Evolutionary conservation across 2,888 invertebrate species (phyloP).

Genomic region (Ormia ochracea): DNA sequence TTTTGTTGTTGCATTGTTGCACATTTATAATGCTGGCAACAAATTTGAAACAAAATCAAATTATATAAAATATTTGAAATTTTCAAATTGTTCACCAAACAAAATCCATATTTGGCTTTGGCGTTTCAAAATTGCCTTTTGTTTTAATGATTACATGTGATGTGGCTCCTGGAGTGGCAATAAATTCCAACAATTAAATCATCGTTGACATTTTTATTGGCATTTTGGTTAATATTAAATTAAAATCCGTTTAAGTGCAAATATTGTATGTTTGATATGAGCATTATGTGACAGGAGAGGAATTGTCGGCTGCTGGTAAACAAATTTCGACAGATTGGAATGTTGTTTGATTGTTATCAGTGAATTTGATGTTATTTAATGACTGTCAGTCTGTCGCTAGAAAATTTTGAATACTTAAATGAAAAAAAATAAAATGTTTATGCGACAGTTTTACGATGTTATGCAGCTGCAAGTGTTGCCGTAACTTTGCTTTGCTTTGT

Average conservation of each 20-base stretch:
- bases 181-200: slow-evolving; percentile 45
- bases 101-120: not conserved
- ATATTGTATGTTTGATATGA: not conserved
- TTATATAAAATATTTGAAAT: slow-evolving; percentile 1
- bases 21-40: slow-evolving; percentile 23
- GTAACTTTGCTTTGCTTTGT: too few relatives aligned
- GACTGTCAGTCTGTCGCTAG: too few relatives aligned
- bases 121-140: not conserved
- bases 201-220: slow-evolving; percentile 37
- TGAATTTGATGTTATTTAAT: too few relatives aligned
- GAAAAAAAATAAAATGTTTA: too few relatives aligned
- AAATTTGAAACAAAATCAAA: slow-evolving; percentile 11
- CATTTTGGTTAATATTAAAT: slow-evolving; percentile 12
- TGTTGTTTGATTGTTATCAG: too few relatives aligned
- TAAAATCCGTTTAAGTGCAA: slow-evolving; percentile 3
- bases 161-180: slow-evolving; percentile 1
- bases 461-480: too few relatives aligned
- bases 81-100: slow-evolving; percentile 8
- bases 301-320: not conserved
- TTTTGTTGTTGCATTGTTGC: not conserved
- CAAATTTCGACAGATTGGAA: not conserved
- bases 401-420: too few relatives aligned
- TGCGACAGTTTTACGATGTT: too few relatives aligned
- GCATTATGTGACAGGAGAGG: too few relatives aligned
- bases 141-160: slow-evolving; percentile 10